These are phyloP conservation scores for Oreamnos americanus DNA, from an alignment of 2,113 vertebrate genomes.

Conservation along the genomic window DNA sequence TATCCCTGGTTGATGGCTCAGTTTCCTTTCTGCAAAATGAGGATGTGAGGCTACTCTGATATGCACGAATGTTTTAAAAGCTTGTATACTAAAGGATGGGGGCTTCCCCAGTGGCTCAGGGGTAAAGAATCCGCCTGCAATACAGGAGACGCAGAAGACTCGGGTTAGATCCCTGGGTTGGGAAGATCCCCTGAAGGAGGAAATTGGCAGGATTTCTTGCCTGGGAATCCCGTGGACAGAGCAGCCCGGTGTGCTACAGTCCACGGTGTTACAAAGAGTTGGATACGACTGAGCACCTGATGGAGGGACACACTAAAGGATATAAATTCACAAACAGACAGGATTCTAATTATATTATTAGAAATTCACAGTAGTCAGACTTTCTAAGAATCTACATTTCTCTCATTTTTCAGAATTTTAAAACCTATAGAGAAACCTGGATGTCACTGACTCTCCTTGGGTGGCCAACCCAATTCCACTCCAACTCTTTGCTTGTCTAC, in stretches of 20 bases:
- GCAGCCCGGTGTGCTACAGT: not conserved
- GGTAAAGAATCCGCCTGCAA: not conserved
- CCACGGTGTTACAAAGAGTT: not conserved
- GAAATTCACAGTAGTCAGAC: not conserved
- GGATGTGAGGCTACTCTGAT: not conserved
- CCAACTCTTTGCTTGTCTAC: not conserved
- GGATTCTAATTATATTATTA: not conserved
- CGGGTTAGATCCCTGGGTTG: not conserved
- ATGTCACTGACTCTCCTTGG: not conserved
- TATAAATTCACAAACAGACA: not conserved
- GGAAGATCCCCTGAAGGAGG: not conserved
- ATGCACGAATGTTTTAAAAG: not conserved
- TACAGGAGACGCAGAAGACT: not conserved
- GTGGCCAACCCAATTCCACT: not conserved
- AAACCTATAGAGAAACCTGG: not conserved
- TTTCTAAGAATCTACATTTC: constrained; percentile 35
- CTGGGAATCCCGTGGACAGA: not conserved
- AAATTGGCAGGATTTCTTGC: not conserved
- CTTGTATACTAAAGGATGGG: not conserved
- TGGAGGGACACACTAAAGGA: not conserved
- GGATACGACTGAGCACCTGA: not conserved
- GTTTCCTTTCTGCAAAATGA: constrained; percentile 21
- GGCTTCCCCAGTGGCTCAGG: not conserved
- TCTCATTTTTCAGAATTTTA: not conserved
- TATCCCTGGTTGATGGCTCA: not conserved